A percentile compares a stretch with the other conserved stretches of the same genome.
Evolutionary conservation across 2,888 invertebrate species (phyloP).

Genomic region (Micropterix aruncella): DNA sequence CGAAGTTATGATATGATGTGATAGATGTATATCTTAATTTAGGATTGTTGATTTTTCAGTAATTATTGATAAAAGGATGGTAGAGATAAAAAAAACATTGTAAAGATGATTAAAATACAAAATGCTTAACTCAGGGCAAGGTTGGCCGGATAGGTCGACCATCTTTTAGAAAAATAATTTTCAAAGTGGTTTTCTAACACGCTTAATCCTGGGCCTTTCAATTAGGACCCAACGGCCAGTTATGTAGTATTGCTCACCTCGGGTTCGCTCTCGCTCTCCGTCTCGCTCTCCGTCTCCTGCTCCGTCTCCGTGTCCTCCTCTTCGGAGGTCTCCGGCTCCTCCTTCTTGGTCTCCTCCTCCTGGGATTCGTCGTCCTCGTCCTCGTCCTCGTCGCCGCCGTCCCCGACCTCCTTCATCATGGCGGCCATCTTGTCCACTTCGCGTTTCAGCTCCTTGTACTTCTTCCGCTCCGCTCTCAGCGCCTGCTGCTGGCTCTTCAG

Average conservation of each 20-base stretch:
- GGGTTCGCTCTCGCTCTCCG: constrained; percentile 49
- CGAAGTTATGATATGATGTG: no score
- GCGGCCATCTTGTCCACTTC: constrained; percentile 88
- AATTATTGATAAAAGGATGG: no score
- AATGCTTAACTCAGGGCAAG: no score
- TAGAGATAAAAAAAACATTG: no score
- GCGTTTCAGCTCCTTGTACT: constrained; percentile 69
- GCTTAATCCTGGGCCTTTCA: no score
- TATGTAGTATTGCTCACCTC: constrained; percentile 32
- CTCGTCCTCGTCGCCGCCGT: constrained; percentile 56
- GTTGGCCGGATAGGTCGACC: no score
- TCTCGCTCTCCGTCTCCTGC: constrained; percentile 51
- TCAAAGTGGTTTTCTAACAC: no score
- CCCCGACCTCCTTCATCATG: constrained; percentile 67
- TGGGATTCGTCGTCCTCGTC: constrained; percentile 41
- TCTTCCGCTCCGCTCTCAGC: constrained; percentile 66
- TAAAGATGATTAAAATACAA: no score
- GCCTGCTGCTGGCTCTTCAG: constrained; percentile 69
- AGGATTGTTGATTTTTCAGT: no score
- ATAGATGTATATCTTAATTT: no score
- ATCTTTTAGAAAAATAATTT: no score
- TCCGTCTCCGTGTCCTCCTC: constrained; percentile 50
- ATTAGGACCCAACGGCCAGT: no score
- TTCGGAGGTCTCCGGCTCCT: constrained; percentile 21
- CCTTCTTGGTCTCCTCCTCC: constrained; percentile 26